Base-by-base conservation (phyloP, 1,140 invertebrate species). In the Drosophila simulans region DNA sequence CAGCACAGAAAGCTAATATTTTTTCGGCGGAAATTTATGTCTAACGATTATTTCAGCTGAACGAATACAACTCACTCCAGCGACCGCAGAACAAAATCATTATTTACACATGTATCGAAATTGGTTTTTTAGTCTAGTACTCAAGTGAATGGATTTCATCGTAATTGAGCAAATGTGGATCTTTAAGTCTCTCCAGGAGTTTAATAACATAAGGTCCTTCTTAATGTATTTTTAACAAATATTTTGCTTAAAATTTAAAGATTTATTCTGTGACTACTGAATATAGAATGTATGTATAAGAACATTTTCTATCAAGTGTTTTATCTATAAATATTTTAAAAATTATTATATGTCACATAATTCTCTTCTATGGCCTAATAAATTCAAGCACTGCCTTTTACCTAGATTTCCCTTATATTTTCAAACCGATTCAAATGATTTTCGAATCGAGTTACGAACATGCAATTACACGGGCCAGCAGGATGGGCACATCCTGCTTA, bases 21-120 rank as follows among this genome's bases (percentile, higher is more conserved):
- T 68, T 68, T 65, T 65, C 35, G n/a, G 46, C 2, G 39, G 3
- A 78, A 88, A 86, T 86, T 88, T 86, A 86, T 86, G 83, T 68
- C 69, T 79, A 79, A 74, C 82, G 80, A 86, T 86, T 86, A 86
- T 82, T 86, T 88, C 62, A 60, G 68, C 54, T 81, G 73, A 82
- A 77, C 65, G 74, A 71, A 78, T 65, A 72, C 55, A 48, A 5
- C 27, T 25, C 46, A 34, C 31, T 8, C 48, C 10, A 49, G 1
- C n/a, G 55, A 52, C 40, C 42, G 34, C 56, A 63, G 31, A 65
- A 10, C 65, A 56, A 71, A 58, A 77, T 76, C 80, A 84, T 86
- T 86, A 85, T 80, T 74, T 81, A 71, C 72, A 75, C 73, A 86
- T 85, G 77, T 55, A 53, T 22, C 43, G 12, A 34, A 52, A 72